These are phyloP conservation scores for Brachyptera putata DNA, from an alignment of 2,888 invertebrate genomes.

Conservation along the genomic window DNA sequence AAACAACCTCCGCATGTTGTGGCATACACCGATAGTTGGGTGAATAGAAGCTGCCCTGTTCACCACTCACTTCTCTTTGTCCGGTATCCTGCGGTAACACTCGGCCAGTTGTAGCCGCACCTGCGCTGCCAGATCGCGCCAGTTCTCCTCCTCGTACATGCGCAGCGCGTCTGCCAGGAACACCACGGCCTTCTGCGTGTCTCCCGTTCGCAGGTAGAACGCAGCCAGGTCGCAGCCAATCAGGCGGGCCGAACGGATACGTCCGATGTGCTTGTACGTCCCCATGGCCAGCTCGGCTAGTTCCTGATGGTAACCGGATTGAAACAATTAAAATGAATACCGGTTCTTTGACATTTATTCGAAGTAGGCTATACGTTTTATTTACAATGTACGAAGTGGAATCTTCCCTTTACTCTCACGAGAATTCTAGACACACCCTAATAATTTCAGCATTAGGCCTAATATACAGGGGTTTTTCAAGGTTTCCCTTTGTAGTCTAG, in stretches of 20 bases:
- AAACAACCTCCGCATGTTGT: too few species aligned
- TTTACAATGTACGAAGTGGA: too few species aligned
- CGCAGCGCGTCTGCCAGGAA: constrained; percentile 83
- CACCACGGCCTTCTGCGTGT: constrained; percentile 83
- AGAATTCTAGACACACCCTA: too few species aligned
- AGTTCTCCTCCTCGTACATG: constrained; percentile 83
- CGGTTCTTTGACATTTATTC: too few species aligned
- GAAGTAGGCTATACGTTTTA: too few species aligned
- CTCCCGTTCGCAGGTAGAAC: constrained; percentile 82
- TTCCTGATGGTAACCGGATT: constrained; percentile 60
- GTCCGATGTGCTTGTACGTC: constrained; percentile 90
- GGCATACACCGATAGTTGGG: too few species aligned
- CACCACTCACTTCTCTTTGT: constrained; percentile 64
- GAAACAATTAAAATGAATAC: too few species aligned
- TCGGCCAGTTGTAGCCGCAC: constrained; percentile 79
- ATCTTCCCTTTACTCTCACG: too few species aligned
- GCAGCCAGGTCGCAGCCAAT: constrained; percentile 86
- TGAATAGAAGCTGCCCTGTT: too few species aligned
- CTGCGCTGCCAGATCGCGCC: constrained; percentile 77
- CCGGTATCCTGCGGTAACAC: constrained; percentile 77
- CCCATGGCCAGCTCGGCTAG: constrained; percentile 87
- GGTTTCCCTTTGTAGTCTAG: too few species aligned
- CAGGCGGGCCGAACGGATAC: constrained; percentile 75
- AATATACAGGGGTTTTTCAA: too few species aligned
- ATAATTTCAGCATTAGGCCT: too few species aligned